phyloP scores from a whole-genome alignment of 1,140 invertebrate genomes.

The Calliopsis andreniformis region DNA sequence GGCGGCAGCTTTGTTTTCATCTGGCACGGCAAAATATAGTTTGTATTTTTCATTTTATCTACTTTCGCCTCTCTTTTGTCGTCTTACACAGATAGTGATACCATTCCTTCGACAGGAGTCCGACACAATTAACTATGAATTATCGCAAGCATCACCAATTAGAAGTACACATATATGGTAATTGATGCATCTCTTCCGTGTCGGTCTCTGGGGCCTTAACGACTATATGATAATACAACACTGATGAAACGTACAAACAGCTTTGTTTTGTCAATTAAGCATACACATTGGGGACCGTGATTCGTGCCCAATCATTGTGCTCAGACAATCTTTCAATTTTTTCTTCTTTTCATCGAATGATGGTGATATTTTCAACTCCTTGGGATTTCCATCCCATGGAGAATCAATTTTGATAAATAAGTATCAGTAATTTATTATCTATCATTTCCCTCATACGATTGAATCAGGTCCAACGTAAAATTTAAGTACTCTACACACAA shows the following conservation, averaged over 20 bases:
- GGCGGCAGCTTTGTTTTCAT: conserved; percentile 71
- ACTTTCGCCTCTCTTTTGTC: conserved; percentile 2
- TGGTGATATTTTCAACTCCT: too few species aligned
- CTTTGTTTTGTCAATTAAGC: background rate
- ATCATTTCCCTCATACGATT: too few species aligned
- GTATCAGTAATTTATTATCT: too few species aligned
- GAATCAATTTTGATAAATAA: background rate
- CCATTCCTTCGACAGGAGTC: conserved; percentile 3
- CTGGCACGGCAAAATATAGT: conserved; percentile 74
- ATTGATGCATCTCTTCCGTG: conserved; percentile 41
- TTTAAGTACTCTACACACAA: conserved; percentile 1
- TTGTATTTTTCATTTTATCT: conserved; percentile 10
- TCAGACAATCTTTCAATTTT: background rate
- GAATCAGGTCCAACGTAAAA: background rate
- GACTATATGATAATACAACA: conserved; percentile 26
- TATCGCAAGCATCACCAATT: conserved; percentile 56
- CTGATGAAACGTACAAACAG: conserved; percentile 37
- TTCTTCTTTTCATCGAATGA: background rate
- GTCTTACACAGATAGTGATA: background rate
- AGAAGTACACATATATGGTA: conserved; percentile 51
- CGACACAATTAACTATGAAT: conserved; percentile 48
- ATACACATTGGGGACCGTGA: background rate
- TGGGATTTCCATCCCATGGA: too few species aligned
- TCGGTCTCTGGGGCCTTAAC: conserved; percentile 12
- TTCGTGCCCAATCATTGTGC: background rate